These are phyloP conservation scores for Sylvilagus floridanus DNA, from an alignment of 2,797 vertebrate genomes.

Conservation along the genomic window DNA sequence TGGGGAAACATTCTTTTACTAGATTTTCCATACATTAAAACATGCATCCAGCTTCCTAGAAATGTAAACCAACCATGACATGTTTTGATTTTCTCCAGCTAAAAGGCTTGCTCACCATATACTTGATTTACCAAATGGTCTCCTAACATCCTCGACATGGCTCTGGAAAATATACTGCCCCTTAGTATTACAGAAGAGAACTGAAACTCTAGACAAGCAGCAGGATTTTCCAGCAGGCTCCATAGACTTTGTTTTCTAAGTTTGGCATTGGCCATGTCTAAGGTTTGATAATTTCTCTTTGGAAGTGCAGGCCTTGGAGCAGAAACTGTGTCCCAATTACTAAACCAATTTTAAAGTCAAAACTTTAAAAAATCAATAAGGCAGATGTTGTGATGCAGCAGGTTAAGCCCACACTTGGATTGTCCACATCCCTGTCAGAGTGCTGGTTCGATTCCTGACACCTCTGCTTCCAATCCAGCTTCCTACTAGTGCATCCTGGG, in stretches of 20 bases:
- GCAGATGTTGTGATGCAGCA: too few species aligned
- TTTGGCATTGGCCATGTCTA: neutral
- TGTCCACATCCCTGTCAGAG: too few species aligned
- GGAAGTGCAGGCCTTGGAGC: neutral
- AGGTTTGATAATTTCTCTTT: neutral
- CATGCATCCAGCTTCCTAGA: neutral
- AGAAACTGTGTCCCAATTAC: neutral
- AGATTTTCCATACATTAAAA: constrained; percentile 20
- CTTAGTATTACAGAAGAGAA: neutral
- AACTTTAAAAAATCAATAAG: too few species aligned
- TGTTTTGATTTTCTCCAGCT: neutral
- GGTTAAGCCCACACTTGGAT: too few species aligned
- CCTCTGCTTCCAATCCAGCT: too few species aligned
- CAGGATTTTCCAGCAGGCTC: neutral
- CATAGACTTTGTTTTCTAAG: neutral
- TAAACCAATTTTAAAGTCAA: neutral
- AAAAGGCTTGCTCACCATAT: neutral
- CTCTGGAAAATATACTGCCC: neutral
- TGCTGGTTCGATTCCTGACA: too few species aligned
- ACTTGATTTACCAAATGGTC: neutral
- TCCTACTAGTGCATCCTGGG: too few species aligned
- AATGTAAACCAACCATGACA: neutral
- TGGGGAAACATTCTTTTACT: neutral
- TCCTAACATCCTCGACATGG: neutral
- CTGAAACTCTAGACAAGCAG: neutral